Evolutionary conservation across 2,797 vertebrate species (phyloP).

Genomic region (Octomys mimax): DNA sequence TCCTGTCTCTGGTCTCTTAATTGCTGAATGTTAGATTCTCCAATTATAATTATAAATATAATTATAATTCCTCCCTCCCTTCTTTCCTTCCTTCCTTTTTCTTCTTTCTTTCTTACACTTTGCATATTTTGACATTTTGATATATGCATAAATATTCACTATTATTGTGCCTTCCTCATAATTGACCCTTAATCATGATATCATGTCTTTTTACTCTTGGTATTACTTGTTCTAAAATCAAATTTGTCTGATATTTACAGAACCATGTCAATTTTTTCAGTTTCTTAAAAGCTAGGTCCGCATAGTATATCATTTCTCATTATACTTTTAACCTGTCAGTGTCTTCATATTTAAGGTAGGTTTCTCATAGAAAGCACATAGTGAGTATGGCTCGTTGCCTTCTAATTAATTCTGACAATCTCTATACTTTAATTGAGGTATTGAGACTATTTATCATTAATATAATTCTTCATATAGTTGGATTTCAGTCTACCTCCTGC

Average conservation of each 20-base stretch:
- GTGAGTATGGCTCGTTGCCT: not conserved
- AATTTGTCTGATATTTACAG: not conserved
- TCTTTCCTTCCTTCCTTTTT: not conserved
- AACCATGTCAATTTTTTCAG: not conserved
- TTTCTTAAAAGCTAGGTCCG: not conserved
- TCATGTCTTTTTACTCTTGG: not conserved
- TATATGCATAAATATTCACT: not conserved
- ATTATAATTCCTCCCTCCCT: too few species aligned
- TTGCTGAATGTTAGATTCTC: not conserved
- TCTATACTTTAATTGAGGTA: not conserved
- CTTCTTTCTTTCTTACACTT: conserved; percentile 18
- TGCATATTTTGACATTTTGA: not conserved
- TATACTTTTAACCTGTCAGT: not conserved
- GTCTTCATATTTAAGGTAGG: not conserved
- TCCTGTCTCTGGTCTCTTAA: not conserved
- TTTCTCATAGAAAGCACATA: not conserved
- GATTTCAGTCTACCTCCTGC: conserved; percentile 2
- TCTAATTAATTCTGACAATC: not conserved
- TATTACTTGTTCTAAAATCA: conserved; percentile 47
- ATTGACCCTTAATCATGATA: not conserved
- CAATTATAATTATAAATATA: not conserved
- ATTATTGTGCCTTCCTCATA: not conserved
- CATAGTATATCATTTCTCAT: not conserved
- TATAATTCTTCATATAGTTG: not conserved
- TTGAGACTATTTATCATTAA: conserved; percentile 24